Evolutionary conservation across 2,888 invertebrate genomes (phyloP).

Genomic region (Epinotia demarniana): DNA sequence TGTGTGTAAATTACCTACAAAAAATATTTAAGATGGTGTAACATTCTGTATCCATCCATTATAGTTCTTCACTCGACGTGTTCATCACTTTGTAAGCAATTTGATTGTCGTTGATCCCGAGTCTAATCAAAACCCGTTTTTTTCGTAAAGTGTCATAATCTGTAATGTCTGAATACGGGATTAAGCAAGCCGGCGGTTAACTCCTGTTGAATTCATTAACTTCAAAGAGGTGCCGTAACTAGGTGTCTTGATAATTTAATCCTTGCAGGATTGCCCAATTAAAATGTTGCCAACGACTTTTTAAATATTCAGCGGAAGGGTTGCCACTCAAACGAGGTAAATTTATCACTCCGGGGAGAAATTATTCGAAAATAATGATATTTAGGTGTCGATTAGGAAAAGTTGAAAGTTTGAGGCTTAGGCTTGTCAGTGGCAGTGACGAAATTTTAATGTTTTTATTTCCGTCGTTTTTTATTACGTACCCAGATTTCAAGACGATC

Average conservation of each 20-base stretch:
- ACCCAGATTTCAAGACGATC: neutral
- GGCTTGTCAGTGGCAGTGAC: conserved; percentile 54
- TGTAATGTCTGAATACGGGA: conserved; percentile 48
- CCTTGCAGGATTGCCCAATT: conserved; percentile 82
- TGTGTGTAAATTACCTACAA: neutral
- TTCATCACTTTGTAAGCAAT: neutral
- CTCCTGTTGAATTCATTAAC: conserved; percentile 83
- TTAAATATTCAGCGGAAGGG: conserved; percentile 82
- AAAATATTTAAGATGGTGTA: neutral
- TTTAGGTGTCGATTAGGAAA: conserved; percentile 81
- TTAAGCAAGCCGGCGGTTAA: conserved; percentile 64
- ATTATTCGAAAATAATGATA: conserved; percentile 80
- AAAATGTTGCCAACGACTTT: conserved; percentile 83
- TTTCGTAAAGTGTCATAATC: conserved; percentile 45
- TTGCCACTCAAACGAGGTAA: conserved; percentile 75
- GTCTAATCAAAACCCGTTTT: neutral
- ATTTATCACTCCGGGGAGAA: conserved; percentile 77
- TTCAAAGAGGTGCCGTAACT: conserved; percentile 77
- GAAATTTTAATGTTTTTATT: conserved; percentile 41
- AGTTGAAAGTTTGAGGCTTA: conserved; percentile 72
- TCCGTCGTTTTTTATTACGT: neutral
- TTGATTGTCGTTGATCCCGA: neutral
- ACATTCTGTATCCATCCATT: neutral
- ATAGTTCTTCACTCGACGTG: neutral
- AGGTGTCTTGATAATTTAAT: conserved; percentile 85